Percentiles rank a stretch among this genome's conserved stretches.
Conservation (phyloP, 2,113 vertebrate species). For the Silurus asotus region DNA sequence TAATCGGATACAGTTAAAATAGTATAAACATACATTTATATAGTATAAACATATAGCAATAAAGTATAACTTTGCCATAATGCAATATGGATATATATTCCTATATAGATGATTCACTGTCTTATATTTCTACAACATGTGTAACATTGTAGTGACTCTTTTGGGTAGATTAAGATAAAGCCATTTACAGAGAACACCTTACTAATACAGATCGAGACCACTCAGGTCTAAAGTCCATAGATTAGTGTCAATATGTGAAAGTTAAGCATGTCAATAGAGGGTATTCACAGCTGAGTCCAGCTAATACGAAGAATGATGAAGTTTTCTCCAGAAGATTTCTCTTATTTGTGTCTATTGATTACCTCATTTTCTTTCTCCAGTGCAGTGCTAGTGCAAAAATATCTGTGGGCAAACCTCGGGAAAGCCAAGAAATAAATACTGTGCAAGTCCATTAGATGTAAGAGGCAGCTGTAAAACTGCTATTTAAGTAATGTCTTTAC, state of each 20-base stretch:
- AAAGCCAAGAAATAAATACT: constrained; percentile 39
- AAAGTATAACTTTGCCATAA: no score
- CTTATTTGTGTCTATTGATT: constrained; percentile 55
- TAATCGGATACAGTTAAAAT: no score
- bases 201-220: constrained; percentile 34
- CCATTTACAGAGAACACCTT: constrained; percentile 27
- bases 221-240: constrained; percentile 45
- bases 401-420: constrained; percentile 20
- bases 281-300: constrained; percentile 50
- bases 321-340: constrained; percentile 50
- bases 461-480: constrained; percentile 30
- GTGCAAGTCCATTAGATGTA: constrained; percentile 28
- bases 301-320: constrained; percentile 58
- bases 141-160: constrained; percentile 47
- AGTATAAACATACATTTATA: no score
- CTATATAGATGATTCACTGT: constrained; percentile 11
- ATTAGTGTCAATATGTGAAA: constrained; percentile 51
- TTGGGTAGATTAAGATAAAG: constrained; percentile 47
- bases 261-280: constrained; percentile 56
- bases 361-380: constrained; percentile 46
- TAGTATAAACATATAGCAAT: no score
- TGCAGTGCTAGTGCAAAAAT: constrained; percentile 25
- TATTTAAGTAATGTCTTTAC: constrained; percentile 25
- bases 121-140: constrained; percentile 33
- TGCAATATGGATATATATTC: not conserved